Base-by-base conservation (phyloP, 2,888 invertebrate species). In the Orthosia cruda region DNA sequence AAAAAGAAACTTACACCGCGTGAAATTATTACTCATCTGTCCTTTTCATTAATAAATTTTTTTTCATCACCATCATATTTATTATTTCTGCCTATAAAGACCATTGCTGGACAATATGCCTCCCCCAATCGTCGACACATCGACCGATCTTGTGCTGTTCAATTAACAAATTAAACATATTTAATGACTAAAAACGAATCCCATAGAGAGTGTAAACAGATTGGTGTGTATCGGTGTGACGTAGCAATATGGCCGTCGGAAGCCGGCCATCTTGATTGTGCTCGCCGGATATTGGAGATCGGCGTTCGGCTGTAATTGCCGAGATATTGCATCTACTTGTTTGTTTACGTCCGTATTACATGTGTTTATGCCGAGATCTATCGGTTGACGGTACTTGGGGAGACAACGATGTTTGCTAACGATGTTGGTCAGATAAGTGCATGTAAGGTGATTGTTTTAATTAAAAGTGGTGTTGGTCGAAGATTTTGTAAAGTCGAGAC, bases 261-360 rank as follows among this genome's bases (percentile, higher is more conserved):
- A 90, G 92, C 90, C 87, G 91, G 93, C 95, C 94, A 95, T 94
- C 93, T 95, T 94, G 95, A 94, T 95, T 95, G 93, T 93, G 84
- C 87, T 89, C 89, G 86, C 85, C 92, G 92, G 91, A 92, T 91
- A 92, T 92, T 89, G 90, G 88, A 89, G 91, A 92, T 90, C 82
- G 89, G 77, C 82, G 83, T 66, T 81, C 72, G 84, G 76, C 86
- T 90, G 89, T 94, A 92, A 94, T 93, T 93, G 91, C 88, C 85
- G 82, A 86, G 92, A 92, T 93, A 92, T 92, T 91, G 90, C 90
- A 77, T 89, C 80, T 80, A 86, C 86, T 87, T 91, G 89, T 91
- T 88, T 91, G 89, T 91, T 89, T 89, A 89, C 73, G 71, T 71
- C 67, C 52, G 54, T 71, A 67, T 74, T 74, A 67, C 67, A 71